A percentile compares a stretch with the other conserved stretches of the same genome.
phyloP scores from a whole-genome alignment of 2,113 vertebrate species.

The Ivindomyrus marchei region DNA sequence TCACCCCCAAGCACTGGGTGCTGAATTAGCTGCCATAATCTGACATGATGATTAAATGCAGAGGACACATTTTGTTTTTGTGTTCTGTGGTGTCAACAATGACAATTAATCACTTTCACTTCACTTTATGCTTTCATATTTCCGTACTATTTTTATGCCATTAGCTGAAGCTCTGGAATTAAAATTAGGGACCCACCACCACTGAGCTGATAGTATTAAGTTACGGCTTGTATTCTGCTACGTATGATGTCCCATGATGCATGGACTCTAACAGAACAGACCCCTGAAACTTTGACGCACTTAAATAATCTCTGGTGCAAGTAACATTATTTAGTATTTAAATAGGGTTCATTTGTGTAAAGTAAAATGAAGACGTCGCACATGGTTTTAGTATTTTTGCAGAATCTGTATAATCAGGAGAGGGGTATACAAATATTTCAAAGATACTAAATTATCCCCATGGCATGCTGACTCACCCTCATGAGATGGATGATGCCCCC shows the following conservation, averaged over 20 bases:
- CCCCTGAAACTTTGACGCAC: background rate
- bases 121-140: background rate
- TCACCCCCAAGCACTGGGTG: too few species aligned
- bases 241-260: background rate
- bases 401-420: background rate
- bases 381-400: background rate
- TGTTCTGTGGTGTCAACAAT: too few species aligned
- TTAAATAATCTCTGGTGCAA: background rate
- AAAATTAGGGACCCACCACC: background rate
- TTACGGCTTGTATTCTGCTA: background rate
- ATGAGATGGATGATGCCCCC: background rate
- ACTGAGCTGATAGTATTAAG: background rate
- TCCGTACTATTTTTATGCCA: background rate
- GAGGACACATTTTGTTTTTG: too few species aligned
- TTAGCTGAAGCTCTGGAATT: background rate
- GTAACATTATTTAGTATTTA: background rate
- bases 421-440: background rate
- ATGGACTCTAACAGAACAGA: background rate
- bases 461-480: background rate
- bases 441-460: background rate
- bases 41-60: too few species aligned
- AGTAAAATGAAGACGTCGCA: background rate
- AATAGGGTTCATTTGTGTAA: background rate
- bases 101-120: too few species aligned
- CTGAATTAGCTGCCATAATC: too few species aligned